Conservation (phyloP, 2,888 invertebrate genomes). For the Blera fallax region DNA sequence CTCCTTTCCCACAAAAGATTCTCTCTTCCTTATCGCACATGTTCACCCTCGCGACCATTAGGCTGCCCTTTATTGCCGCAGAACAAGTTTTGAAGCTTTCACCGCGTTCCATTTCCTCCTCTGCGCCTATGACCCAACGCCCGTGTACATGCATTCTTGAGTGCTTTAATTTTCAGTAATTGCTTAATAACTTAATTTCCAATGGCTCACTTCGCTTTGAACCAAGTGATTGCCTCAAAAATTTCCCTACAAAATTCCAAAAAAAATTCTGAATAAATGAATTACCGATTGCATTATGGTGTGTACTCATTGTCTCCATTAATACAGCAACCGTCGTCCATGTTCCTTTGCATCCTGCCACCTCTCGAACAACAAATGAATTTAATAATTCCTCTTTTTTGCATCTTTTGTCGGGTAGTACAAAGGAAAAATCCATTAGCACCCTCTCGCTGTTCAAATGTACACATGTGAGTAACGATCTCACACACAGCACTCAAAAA, state of each 20-base stretch:
- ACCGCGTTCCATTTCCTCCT: too few relatives aligned
- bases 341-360: slow-evolving; percentile 18
- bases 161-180: not conserved
- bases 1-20: too few relatives aligned
- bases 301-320: not conserved
- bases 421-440: slow-evolving; percentile 62
- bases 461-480: slow-evolving; percentile 21
- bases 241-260: not conserved
- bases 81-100: too few relatives aligned
- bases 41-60: too few relatives aligned
- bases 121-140: too few relatives aligned
- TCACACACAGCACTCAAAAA: slow-evolving; percentile 14
- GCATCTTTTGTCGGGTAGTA: slow-evolving; percentile 28
- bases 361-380: slow-evolving; percentile 25
- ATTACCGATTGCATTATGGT: slow-evolving; percentile 40
- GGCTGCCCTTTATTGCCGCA: too few relatives aligned
- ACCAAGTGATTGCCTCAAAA: not conserved
- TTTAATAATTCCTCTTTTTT: slow-evolving; percentile 43
- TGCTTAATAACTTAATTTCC: slow-evolving; percentile 14
- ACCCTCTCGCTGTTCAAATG: slow-evolving; percentile 29
- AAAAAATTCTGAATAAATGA: slow-evolving; percentile 39
- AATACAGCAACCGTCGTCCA: not conserved
- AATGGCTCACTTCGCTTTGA: not conserved
- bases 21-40: too few relatives aligned
- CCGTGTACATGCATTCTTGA: too few relatives aligned